Evolutionary conservation across 2,888 invertebrate species (phyloP).

Genomic region (Mesopsocus fuscifrons): DNA sequence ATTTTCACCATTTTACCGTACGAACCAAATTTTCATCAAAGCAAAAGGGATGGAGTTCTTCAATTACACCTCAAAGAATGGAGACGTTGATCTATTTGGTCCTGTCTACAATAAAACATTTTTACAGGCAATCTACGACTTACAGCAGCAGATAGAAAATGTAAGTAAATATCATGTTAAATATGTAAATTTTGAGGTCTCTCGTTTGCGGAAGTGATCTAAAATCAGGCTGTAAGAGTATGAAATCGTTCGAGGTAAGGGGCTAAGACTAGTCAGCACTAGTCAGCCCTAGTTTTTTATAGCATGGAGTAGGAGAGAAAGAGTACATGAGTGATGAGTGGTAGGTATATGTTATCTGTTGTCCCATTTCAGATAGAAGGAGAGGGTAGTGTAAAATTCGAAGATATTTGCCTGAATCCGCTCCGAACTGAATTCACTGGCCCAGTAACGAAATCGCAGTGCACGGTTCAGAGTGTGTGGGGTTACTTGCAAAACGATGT

Average conservation of each 20-base stretch:
- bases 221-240: no score
- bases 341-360: no score
- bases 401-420: slow-evolving; percentile 72
- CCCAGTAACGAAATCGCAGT: slow-evolving; percentile 35
- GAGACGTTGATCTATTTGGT: slow-evolving; percentile 35
- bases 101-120: slow-evolving; percentile 65
- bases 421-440: slow-evolving; percentile 42
- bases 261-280: no score
- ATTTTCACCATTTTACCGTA: slow-evolving; percentile 78
- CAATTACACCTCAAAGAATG: slow-evolving; percentile 17
- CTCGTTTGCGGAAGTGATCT: no score
- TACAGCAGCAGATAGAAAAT: slow-evolving; percentile 45
- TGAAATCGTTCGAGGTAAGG: no score
- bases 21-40: slow-evolving; percentile 73
- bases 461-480: slow-evolving; percentile 63
- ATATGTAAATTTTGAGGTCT: no score
- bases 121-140: slow-evolving; percentile 43
- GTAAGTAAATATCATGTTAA: slow-evolving; percentile 28
- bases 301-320: no score
- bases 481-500: slow-evolving; percentile 54
- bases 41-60: slow-evolving; percentile 35
- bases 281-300: no score
- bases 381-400: slow-evolving; percentile 33
- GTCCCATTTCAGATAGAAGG: no score
- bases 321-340: no score